Conservation (phyloP, 2,797 vertebrate genomes). For the Urosaurus nigricauda region DNA sequence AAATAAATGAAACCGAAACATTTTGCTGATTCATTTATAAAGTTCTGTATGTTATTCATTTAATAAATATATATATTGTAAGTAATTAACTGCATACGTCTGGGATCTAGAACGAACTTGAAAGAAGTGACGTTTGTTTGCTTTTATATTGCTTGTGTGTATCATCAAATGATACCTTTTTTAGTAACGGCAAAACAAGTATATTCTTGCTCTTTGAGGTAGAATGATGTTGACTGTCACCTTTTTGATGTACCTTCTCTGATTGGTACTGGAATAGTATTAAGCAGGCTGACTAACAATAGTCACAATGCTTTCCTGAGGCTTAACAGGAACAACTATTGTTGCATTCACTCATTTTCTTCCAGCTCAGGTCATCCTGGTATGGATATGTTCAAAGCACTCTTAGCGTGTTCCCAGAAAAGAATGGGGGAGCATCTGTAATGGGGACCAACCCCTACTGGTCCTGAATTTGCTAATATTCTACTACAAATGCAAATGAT, state of each 20-base stretch:
- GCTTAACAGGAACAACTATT: constrained; percentile 66
- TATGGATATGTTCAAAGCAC: constrained; percentile 18
- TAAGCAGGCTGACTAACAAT: constrained; percentile 20
- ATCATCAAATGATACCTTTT: constrained; percentile 35
- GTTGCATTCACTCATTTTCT: constrained; percentile 63
- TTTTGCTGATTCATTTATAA: too few species aligned
- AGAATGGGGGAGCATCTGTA: too few species aligned
- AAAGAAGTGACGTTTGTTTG: background rate
- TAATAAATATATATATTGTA: too few species aligned
- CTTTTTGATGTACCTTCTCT: background rate
- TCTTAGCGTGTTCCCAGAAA: constrained; percentile 20
- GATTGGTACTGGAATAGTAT: constrained; percentile 23
- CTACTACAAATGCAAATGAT: too few species aligned
- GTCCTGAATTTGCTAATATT: too few species aligned
- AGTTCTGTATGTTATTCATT: too few species aligned
- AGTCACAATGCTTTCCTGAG: constrained; percentile 47
- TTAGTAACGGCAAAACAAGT: constrained; percentile 60
- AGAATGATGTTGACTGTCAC: background rate
- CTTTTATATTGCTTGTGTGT: background rate
- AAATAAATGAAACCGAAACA: too few species aligned
- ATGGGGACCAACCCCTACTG: too few species aligned
- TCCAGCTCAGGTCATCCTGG: constrained; percentile 62
- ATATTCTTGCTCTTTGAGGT: constrained; percentile 42
- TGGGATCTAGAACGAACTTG: too few species aligned
- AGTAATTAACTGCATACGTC: too few species aligned